Conservation (phyloP, 1,140 invertebrate species). For the Acyrthosiphon pisum region DNA sequence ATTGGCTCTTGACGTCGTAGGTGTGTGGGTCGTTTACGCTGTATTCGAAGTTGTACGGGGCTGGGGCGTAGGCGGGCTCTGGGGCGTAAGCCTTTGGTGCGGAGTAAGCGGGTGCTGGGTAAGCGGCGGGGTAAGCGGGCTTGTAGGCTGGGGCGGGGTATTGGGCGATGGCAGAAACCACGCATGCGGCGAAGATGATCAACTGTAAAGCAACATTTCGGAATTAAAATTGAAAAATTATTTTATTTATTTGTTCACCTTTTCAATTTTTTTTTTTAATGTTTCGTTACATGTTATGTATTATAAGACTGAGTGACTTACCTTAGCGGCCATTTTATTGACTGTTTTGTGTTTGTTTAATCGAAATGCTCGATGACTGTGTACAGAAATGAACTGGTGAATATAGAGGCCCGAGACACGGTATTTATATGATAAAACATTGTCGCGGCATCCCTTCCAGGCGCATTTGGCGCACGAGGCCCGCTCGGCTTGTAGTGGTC, state of each 20-base stretch:
- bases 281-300: too few relatives aligned
- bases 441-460: constrained; percentile 9
- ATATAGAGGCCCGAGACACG: background rate
- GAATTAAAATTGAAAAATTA: background rate
- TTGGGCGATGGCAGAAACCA: constrained; percentile 39
- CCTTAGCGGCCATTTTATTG: constrained; percentile 43
- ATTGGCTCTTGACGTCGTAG: constrained; percentile 68
- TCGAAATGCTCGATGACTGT: background rate
- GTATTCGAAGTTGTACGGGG: constrained; percentile 67
- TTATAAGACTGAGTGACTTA: background rate
- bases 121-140: constrained; percentile 44
- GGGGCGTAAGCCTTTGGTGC: constrained; percentile 28
- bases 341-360: background rate
- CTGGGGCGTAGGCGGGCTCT: constrained; percentile 56
- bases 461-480: background rate
- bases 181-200: constrained; percentile 43
- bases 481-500: background rate
- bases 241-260: background rate
- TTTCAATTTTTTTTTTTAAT: background rate
- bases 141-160: constrained; percentile 59
- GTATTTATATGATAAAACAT: constrained; percentile 22
- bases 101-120: constrained; percentile 21
- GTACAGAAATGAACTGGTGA: constrained; percentile 8
- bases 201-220: background rate
- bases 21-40: constrained; percentile 67